Evolutionary conservation across 1,140 invertebrate species (phyloP), one percentile per base, ranked within the genome.

Genomic region (Samia ricini): DNA sequence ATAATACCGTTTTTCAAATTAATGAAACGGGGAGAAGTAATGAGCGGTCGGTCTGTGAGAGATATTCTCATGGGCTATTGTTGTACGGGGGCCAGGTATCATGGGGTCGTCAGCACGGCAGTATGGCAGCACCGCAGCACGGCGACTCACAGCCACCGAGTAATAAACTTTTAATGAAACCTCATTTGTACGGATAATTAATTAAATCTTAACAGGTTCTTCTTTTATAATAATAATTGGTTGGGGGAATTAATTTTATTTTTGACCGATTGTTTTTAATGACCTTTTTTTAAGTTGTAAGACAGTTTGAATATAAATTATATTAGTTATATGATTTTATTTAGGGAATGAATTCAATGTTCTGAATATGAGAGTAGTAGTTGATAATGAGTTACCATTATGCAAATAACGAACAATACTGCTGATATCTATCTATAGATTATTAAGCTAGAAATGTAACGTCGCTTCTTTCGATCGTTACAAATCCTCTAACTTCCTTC

Each of bases 181-280:
- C 51, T 52, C 22, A 15, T 52, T 52, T 52, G 10, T 52, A 21
- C 51, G 22, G 51, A 52, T 52, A 52, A 52, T 52, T 52, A 52
- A 52, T 52, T 52, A 52, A 52, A 52, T 52, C 22, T 22, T 22
- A 52, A 52, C 51, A 20, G 22, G 51, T 52, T 52, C 51, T 23
- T 52, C 22, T 42, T 15, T 42, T n/a, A n/a, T n/a, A n/a, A n/a
- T n/a, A n/a, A 42, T 42, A 42, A 42, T 42, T 42, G 33, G 7
- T 12, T 15, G 33, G 33, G 33, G 33, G 33, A 42, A 42, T 42
- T 42, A 42, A 42, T 42, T 42, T 12, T 42, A n/a, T n/a, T 42
- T 42, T 26, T 26, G 3, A 8, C n/a, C 33, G 33, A 42, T 42
- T 42, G 33, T 42, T 42, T 42, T 42, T 42, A 42, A 42, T 42